Evolutionary conservation across 2,888 invertebrate genomes (phyloP).

Genomic region (Amphipyra berbera): DNA sequence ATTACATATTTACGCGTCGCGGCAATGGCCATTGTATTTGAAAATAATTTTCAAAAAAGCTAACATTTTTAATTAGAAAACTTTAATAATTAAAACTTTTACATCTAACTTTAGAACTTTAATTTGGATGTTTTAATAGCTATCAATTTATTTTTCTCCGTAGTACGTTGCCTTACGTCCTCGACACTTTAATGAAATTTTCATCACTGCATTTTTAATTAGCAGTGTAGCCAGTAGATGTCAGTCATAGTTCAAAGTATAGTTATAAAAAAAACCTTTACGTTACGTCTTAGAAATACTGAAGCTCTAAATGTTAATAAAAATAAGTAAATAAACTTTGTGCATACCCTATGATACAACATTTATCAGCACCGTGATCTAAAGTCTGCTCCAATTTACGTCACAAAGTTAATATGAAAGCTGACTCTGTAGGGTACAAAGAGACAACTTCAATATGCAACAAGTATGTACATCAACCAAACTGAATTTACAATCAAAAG

Average conservation of each 20-base stretch:
- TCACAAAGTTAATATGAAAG: constrained; percentile 40
- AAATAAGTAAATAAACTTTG: not conserved
- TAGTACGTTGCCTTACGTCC: too few relatives aligned
- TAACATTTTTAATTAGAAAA: not conserved
- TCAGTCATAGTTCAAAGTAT: too few relatives aligned
- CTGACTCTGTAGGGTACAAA: constrained; percentile 49
- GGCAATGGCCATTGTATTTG: not conserved
- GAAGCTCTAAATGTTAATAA: too few relatives aligned
- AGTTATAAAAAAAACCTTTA: too few relatives aligned
- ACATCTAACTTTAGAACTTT: constrained; percentile 13
- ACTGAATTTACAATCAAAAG: constrained; percentile 85
- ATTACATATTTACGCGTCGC: too few relatives aligned
- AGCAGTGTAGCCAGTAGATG: too few relatives aligned
- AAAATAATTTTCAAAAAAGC: not conserved
- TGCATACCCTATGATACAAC: constrained; percentile 7
- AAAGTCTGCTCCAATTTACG: constrained; percentile 40
- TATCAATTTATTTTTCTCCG: not conserved
- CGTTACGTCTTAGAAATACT: too few relatives aligned
- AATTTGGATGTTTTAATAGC: not conserved
- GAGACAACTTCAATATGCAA: constrained; percentile 72
- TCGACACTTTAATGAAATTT: too few relatives aligned
- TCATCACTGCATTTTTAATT: too few relatives aligned
- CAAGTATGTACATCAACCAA: constrained; percentile 74
- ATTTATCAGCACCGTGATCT: constrained; percentile 36
- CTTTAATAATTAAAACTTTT: constrained; percentile 14